Evolutionary conservation across 2,113 vertebrate genomes (phyloP).

Genomic region (Menidia beryllina): DNA sequence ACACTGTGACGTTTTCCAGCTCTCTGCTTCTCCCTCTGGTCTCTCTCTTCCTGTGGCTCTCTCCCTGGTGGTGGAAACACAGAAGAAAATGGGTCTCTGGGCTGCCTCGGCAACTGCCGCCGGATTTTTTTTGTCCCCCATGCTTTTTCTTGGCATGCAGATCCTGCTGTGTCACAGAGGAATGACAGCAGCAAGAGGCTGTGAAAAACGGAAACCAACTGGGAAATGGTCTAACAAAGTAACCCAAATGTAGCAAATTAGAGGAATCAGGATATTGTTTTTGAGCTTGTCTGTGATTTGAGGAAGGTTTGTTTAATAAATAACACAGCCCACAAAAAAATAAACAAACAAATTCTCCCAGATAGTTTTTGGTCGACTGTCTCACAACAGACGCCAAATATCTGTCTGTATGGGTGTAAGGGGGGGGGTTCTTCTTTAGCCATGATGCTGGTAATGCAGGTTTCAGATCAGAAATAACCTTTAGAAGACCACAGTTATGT

Average conservation of each 20-base stretch:
- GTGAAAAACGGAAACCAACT: conserved; percentile 56
- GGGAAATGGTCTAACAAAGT: conserved; percentile 45
- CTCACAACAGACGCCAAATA: conserved; percentile 17
- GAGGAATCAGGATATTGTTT: conserved; percentile 1
- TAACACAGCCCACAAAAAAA: no score
- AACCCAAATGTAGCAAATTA: conserved; percentile 52
- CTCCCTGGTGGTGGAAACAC: conserved; percentile 36
- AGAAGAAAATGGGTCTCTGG: conserved; percentile 36
- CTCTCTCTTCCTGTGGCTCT: conserved; percentile 42
- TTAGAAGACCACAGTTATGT: conserved; percentile 18
- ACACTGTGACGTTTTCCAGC: conserved; percentile 40
- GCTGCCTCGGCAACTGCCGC: conserved; percentile 72
- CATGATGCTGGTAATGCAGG: conserved; percentile 16
- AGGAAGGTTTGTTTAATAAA: neutral
- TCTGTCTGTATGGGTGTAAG: conserved; percentile 41
- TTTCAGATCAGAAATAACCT: conserved; percentile 38
- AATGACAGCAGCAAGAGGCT: conserved; percentile 50
- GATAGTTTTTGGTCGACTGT: neutral
- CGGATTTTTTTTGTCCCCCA: conserved; percentile 76
- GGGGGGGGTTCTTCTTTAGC: conserved; percentile 22
- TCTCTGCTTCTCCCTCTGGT: conserved; percentile 37
- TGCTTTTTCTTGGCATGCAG: conserved; percentile 73
- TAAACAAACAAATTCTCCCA: no score
- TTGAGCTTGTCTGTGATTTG: conserved; percentile 1
- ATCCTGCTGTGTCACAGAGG: conserved; percentile 22